Conservation (phyloP, 2,113 vertebrate species). For the Xyliphius kryptos region DNA sequence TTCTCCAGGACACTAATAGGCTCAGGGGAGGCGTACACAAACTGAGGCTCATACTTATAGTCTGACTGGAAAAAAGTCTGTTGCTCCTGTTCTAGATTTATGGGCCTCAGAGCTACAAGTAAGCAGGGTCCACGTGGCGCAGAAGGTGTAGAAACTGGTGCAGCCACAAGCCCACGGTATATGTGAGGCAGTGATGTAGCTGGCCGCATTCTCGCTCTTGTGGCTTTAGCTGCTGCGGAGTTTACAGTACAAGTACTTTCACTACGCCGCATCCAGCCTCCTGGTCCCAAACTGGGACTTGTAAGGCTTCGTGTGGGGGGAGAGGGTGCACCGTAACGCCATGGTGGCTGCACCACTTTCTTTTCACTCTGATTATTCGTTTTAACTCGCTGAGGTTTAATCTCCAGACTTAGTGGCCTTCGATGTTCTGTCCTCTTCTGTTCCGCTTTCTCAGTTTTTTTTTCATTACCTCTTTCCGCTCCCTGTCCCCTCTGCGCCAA, state of each 20-base stretch:
- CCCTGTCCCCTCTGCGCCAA: constrained; percentile 23
- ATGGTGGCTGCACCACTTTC: constrained; percentile 56
- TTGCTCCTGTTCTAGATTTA: constrained; percentile 80
- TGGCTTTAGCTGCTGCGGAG: constrained; percentile 34
- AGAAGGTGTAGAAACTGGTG: constrained; percentile 22
- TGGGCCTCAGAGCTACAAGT: constrained; percentile 81
- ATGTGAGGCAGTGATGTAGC: constrained; percentile 85
- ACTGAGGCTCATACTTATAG: constrained; percentile 88
- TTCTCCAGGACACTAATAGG: constrained; percentile 79
- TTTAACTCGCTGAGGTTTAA: constrained; percentile 43
- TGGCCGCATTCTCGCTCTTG: constrained; percentile 58
- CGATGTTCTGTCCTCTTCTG: constrained; percentile 31
- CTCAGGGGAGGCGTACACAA: constrained; percentile 77
- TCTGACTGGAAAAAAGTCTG: constrained; percentile 77
- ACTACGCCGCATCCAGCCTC: constrained; percentile 69
- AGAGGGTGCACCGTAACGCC: constrained; percentile 57
- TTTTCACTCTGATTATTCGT: constrained; percentile 42
- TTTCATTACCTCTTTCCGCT: constrained; percentile 21
- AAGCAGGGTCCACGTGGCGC: constrained; percentile 67
- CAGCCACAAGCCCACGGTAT: constrained; percentile 52
- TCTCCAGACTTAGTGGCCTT: constrained; percentile 55
- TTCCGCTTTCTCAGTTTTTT: neutral
- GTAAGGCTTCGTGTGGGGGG: constrained; percentile 59
- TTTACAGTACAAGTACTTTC: constrained; percentile 70
- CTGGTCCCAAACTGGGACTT: constrained; percentile 54